These are phyloP conservation scores for Rhabdomys dilectus DNA, from an alignment of 2,113 vertebrate genomes.

Conservation along the genomic window DNA sequence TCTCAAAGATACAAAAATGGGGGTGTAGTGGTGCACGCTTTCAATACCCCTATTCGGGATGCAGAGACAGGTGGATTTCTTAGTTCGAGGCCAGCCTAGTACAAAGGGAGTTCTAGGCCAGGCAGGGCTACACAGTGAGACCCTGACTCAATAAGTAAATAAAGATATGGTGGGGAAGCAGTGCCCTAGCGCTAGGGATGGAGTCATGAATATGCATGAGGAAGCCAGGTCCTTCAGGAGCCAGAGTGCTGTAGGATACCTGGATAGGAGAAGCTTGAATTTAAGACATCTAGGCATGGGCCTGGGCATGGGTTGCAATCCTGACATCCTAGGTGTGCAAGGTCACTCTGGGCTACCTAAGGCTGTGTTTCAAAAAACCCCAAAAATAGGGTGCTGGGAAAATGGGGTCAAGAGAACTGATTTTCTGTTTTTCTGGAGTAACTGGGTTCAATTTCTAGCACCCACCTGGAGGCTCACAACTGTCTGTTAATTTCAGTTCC, in stretches of 20 bases:
- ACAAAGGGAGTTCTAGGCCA: not conserved
- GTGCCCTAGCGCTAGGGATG: fast-evolving
- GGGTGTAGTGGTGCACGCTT: not conserved
- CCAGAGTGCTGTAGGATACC: not conserved
- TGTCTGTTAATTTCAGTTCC: not conserved
- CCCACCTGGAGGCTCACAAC: not conserved
- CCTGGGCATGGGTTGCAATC: not conserved
- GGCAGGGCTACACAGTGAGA: not conserved
- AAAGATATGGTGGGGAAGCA: too few relatives aligned
- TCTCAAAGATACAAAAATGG: not conserved
- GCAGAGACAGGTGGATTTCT: not conserved
- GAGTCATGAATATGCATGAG: not conserved
- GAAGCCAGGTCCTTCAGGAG: not conserved
- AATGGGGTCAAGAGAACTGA: not conserved
- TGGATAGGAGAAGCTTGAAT: not conserved
- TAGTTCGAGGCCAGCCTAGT: not conserved
- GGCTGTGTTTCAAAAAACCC: not conserved
- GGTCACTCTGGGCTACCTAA: not conserved
- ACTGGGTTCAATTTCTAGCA: not conserved
- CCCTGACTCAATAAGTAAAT: not conserved
- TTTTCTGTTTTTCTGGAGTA: not conserved
- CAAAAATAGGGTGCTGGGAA: not conserved
- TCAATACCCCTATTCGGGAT: not conserved
- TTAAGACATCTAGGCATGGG: not conserved
- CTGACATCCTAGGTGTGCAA: not conserved